These are phyloP conservation scores for Rallus limicola DNA, from an alignment of 2,113 vertebrate species.

Conservation along the genomic window DNA sequence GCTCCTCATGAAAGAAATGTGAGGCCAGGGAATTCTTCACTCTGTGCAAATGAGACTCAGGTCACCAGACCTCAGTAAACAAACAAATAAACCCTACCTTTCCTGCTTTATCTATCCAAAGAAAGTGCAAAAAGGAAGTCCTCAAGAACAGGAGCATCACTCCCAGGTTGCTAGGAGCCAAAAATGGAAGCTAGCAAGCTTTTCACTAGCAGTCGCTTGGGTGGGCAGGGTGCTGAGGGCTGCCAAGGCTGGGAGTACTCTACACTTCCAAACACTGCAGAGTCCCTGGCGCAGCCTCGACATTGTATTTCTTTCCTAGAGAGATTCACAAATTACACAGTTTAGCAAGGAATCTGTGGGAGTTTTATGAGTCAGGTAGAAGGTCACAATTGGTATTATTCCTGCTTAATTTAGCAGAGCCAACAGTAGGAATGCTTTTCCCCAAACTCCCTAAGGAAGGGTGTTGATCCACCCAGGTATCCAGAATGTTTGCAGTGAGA, in stretches of 20 bases:
- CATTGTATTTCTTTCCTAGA: background rate
- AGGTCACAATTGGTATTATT: background rate
- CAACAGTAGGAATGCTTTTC: background rate
- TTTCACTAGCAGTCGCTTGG: background rate
- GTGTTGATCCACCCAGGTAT: background rate
- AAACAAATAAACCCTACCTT: background rate
- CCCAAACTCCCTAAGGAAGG: background rate
- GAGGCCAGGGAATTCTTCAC: background rate
- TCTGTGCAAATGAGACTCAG: background rate
- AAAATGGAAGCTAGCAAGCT: background rate
- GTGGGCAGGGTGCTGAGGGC: background rate
- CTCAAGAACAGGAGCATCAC: background rate
- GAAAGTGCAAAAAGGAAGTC: background rate
- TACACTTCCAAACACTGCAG: background rate
- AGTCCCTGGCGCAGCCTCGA: background rate
- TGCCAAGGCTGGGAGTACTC: background rate
- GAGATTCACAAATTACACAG: fast-evolving
- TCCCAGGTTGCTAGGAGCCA: background rate
- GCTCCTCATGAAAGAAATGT: background rate
- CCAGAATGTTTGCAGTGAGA: background rate
- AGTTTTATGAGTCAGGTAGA: background rate
- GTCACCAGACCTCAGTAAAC: background rate
- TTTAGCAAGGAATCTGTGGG: background rate
- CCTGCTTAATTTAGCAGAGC: background rate
- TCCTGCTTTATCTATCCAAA: background rate